Evolutionary conservation across 2,888 invertebrate genomes (phyloP), one percentile per base, ranked within the genome.

Genomic region (Epinotia brunnichana): DNA sequence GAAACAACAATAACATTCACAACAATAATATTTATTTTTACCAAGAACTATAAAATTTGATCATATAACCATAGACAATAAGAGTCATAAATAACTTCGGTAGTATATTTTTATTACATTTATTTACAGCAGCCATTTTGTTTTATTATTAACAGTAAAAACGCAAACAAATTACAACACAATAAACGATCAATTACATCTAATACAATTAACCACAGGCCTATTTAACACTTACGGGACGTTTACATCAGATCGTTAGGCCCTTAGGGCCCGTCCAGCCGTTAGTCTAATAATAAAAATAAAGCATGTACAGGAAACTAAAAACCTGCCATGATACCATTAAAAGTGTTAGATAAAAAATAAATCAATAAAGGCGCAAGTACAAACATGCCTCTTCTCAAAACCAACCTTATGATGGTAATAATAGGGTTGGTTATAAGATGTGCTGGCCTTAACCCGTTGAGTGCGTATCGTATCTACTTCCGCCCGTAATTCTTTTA

Each of bases 281-380:
- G 77, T 83, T 69, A 70, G 70, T 62, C 71, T 78, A 76, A 77
- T 77, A 76, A 77, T 70, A 68, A 70, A 78, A 80, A 81, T 82
- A 82, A 82, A 82, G 79, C 74, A 78, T 77, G 81, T 81, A 80
- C 79, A 80, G 78, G 81, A 79, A 75, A 76, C 69, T 71, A 77
- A 81, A 79, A 78, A 77, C 72, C 75, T 80, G 78, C 84, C 81
- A 82, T 77, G 82, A 84, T 80, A 78, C 77, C 79, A 80, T 80
- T 82, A 75, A 78, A 79, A 83, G 83, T 84, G 83, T 85, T 85
- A 84, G 82, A 83, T 81, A 76, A 77, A 81, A 75, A 78, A 81
- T 83, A 81, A 82, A 82, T 82, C 73, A 62, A 57, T 63, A 68
- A 64, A 54, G 51, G 2, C 59, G 48, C 51, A 68, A 68, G 41